Evolutionary conservation across 37 sponge, comb jelly and placozoan genomes (phyloP).

Genomic region (Spongia lamella): DNA sequence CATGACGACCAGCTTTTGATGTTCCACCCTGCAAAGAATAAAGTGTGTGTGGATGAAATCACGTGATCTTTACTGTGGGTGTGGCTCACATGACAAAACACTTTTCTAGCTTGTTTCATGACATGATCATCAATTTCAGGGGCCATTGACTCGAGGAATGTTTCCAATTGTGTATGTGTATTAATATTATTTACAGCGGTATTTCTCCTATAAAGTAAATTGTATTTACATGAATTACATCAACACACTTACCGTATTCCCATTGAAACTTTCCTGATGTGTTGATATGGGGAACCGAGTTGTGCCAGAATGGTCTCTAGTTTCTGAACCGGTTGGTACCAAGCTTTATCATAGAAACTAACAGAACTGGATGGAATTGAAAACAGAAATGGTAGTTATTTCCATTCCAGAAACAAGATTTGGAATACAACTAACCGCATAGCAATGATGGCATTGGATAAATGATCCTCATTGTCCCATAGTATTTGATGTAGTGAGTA

Average conservation of each 20-base stretch:
- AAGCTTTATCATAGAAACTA: no score
- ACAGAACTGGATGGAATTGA: no score
- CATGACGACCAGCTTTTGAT: conserved; percentile 62
- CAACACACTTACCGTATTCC: no score
- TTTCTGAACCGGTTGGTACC: no score
- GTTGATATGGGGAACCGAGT: conserved; percentile 63
- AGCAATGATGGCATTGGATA: no score
- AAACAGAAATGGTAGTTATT: no score
- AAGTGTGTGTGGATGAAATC: no score
- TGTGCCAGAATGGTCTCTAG: conserved; percentile 68
- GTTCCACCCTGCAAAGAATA: conserved; percentile 40
- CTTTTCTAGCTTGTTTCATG: conserved; percentile 63
- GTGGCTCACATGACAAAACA: conserved; percentile 77
- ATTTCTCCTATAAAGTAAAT: conserved; percentile 24
- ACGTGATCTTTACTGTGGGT: no score
- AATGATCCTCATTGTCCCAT: conserved; percentile 73
- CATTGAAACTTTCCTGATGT: conserved; percentile 20
- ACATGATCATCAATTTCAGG: conserved; percentile 60
- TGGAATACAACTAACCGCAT: no score
- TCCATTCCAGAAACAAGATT: no score
- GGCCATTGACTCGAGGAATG: conserved; percentile 61
- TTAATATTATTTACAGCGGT: conserved; percentile 37
- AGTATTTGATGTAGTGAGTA: conserved; percentile 71
- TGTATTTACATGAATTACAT: no score
- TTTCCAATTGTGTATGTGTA: conserved; percentile 77